A percentile compares a stretch with the other conserved stretches of the same genome.
phyloP scores from a whole-genome alignment of 2,888 invertebrate genomes.

The Boloria selene region DNA sequence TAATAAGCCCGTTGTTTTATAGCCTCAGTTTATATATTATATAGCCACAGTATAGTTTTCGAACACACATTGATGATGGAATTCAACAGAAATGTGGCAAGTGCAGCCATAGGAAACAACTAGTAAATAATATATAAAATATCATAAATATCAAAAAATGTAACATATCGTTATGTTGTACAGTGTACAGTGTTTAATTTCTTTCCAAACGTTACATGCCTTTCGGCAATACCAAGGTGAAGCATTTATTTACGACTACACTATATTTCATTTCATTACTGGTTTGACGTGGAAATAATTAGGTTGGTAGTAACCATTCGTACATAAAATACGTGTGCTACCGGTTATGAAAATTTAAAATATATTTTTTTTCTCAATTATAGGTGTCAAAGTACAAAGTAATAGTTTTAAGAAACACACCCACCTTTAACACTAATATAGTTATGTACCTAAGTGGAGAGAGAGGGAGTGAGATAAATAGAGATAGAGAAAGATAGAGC shows the following conservation, averaged over 20 bases:
- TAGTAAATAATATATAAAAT: background rate
- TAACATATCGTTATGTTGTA: slow-evolving; percentile 7
- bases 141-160: slow-evolving; percentile 10
- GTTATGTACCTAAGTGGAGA: too few relatives aligned
- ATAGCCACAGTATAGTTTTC: too few relatives aligned
- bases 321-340: slow-evolving; percentile 11
- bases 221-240: slow-evolving; percentile 12
- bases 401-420: too few relatives aligned
- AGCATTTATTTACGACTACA: slow-evolving; percentile 20
- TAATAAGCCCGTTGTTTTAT: too few relatives aligned
- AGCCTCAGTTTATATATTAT: too few relatives aligned
- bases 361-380: background rate
- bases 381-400: background rate
- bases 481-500: too few relatives aligned
- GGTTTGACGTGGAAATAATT: slow-evolving; percentile 40
- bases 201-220: slow-evolving; percentile 8
- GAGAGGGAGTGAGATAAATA: too few relatives aligned
- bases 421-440: too few relatives aligned
- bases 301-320: slow-evolving; percentile 22
- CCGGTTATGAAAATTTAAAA: slow-evolving; percentile 13
- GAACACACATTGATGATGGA: too few relatives aligned
- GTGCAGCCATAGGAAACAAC: too few relatives aligned
- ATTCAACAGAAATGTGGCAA: too few relatives aligned
- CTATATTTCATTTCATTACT: slow-evolving; percentile 36
- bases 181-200: slow-evolving; percentile 5